These are phyloP conservation scores for Mus minutoides DNA, from an alignment of 2,797 vertebrate species.

Conservation along the genomic window DNA sequence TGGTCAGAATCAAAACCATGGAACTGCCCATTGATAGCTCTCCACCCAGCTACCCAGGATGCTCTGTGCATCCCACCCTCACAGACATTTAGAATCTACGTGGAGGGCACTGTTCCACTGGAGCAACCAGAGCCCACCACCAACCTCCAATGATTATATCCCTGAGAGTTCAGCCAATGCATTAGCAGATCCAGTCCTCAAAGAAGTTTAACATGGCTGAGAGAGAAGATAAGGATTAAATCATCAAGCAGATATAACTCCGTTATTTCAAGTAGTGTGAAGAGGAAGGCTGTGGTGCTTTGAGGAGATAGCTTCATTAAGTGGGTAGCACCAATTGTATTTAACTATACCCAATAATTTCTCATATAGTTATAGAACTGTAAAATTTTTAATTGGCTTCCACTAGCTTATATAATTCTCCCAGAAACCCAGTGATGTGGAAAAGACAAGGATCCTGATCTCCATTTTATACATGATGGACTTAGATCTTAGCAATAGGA, in stretches of 20 bases:
- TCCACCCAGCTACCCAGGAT: background rate
- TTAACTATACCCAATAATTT: constrained; percentile 56
- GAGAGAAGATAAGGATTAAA: constrained; percentile 5
- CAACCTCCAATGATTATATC: background rate
- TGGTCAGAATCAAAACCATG: background rate
- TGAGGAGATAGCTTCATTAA: constrained; percentile 55
- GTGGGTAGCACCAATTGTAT: constrained; percentile 22
- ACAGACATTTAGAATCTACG: background rate
- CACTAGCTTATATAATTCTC: constrained; percentile 52
- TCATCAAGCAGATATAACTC: background rate
- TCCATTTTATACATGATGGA: constrained; percentile 48
- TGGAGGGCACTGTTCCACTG: too few relatives aligned
- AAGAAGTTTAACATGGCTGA: background rate
- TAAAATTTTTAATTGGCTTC: constrained; percentile 67
- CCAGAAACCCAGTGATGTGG: constrained; percentile 48
- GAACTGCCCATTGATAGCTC: background rate
- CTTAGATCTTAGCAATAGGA: background rate
- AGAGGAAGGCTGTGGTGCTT: background rate
- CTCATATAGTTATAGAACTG: constrained; percentile 60
- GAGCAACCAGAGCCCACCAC: background rate
- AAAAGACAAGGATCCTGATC: constrained; percentile 37
- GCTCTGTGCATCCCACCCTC: background rate
- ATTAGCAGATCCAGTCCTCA: background rate
- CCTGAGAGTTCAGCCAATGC: background rate
- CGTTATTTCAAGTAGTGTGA: background rate